Base-by-base conservation (phyloP, 2,797 vertebrate genomes). In the Pseudotriccus pelzelni region DNA sequence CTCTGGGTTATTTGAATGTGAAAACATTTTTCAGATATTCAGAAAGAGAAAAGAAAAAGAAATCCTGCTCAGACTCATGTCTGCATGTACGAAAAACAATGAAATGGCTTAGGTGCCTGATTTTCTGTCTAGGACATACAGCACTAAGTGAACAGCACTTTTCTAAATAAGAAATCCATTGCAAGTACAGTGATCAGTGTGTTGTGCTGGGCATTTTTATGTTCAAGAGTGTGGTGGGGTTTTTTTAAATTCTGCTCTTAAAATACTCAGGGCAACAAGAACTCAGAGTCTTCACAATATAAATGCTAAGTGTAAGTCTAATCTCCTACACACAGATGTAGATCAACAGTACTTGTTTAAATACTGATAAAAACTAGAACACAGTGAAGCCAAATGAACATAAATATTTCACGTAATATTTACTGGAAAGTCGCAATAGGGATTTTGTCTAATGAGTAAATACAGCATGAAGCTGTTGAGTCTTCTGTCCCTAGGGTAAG, bases 401-500 rank as follows among this genome's bases (percentile, higher is more conserved):
- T 92, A 91, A 97, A 95, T 90, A 89, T 79, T 97, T 96, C 77
- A 91, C 30, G 3, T 94, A 95, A 19, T 95, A 90, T 97, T 95
- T 96, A 89, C 94, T 86, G 82, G 78, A 95, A 96, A 94, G 93
- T 28, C 60, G 59, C 87, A 85, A 93, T 68, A 84, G 86, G n/a
- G 67, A 96, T 94, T 94, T 90, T 91, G 70, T 92, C 93, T 96
- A 91, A 93, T 96, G 91, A 92, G 64, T 88, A 84, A 96, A 97
- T 94, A 89, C 77, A 95, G 96, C 89, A 88, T 83, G 86, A 96
- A 96, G 92, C 91, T 85, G 55, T 91, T 81, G 69, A 96, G 87
- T 75, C 70, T 94, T 80, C 85, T 84, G 28, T 92, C 96, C 95
- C 94, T 50, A 37, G 95, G 93, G 94, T 60, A 94, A 78, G 89